Evolutionary conservation across 2,888 invertebrate genomes (phyloP).

Genomic region (Apamea crenata): DNA sequence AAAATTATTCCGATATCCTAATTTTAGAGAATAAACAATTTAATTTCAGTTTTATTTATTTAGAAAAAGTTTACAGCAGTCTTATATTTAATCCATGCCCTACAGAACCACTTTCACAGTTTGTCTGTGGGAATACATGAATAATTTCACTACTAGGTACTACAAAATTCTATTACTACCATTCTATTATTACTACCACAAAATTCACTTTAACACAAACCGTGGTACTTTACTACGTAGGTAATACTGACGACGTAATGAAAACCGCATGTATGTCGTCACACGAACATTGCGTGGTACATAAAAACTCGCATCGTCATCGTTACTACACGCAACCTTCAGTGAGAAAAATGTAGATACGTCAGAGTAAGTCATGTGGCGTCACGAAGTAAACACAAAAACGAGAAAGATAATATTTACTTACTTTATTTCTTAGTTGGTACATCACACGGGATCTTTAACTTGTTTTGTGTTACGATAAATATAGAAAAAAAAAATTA

Average conservation of each 20-base stretch:
- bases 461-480: not conserved
- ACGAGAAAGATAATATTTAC: not conserved
- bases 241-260: conserved; percentile 24
- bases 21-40: not conserved
- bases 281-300: conserved; percentile 34
- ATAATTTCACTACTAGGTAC: not conserved
- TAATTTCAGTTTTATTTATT: not conserved
- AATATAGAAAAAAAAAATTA: not conserved
- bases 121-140: not conserved
- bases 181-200: not conserved
- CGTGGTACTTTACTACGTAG: not conserved
- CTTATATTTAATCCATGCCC: not conserved
- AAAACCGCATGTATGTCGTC: conserved; percentile 34
- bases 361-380: not conserved
- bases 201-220: conserved; percentile 7
- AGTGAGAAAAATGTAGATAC: conserved; percentile 2
- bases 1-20: not conserved
- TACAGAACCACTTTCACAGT: not conserved
- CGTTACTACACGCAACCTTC: conserved; percentile 31
- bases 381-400: not conserved
- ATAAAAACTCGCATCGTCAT: conserved; percentile 47
- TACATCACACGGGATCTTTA: not conserved
- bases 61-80: not conserved
- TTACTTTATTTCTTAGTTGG: not conserved
- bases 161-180: not conserved